Conservation (phyloP, 2,113 vertebrate species). For the Nothoprocta perdicaria region DNA sequence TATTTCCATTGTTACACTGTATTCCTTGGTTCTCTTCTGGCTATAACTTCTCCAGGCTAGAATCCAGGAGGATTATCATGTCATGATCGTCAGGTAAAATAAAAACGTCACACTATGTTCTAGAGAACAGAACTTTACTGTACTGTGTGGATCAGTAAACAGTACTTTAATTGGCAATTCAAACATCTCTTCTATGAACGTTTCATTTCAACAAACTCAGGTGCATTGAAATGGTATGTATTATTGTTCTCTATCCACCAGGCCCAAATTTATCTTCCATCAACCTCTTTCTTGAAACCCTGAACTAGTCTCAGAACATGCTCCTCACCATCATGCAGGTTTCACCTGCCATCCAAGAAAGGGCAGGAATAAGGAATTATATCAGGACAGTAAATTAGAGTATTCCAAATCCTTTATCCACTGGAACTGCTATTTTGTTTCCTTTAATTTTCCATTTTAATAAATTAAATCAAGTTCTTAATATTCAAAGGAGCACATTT, state of each 20-base stretch:
- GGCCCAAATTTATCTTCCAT: background rate
- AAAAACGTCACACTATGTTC: constrained; percentile 55
- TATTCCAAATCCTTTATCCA: background rate
- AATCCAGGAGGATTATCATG: constrained; percentile 5
- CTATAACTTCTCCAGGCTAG: background rate
- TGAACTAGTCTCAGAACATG: background rate
- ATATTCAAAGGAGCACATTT: background rate
- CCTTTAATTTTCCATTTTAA: constrained; percentile 56
- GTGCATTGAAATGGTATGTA: background rate
- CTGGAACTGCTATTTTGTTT: constrained; percentile 18
- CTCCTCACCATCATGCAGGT: background rate
- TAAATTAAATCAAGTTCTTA: constrained; percentile 41
- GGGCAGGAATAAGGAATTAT: background rate
- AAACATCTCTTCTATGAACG: constrained; percentile 1
- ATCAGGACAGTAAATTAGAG: background rate
- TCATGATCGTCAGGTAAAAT: constrained; percentile 51
- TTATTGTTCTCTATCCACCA: background rate
- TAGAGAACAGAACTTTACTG: constrained; percentile 39
- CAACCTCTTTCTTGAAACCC: background rate
- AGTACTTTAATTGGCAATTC: constrained; percentile 51
- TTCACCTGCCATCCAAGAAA: background rate
- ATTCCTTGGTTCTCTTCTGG: constrained; percentile 30
- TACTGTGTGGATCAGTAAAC: constrained; percentile 15
- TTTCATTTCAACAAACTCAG: constrained; percentile 20
- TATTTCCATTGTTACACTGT: constrained; percentile 63